Evolutionary conservation across 2,113 vertebrate genomes (phyloP).

Genomic region (Percina caprodes): DNA sequence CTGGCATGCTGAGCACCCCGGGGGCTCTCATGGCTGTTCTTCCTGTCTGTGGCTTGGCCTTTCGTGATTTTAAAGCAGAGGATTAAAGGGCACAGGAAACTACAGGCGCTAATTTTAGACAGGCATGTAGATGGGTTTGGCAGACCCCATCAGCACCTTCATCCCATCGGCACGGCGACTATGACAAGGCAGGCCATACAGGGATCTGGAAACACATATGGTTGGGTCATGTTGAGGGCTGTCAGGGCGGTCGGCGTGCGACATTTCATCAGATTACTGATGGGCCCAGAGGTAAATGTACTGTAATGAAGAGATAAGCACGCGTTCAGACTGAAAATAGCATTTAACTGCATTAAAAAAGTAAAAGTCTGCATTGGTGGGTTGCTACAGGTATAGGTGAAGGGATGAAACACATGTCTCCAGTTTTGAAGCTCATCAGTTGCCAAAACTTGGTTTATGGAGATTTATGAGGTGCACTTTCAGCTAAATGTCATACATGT

Average conservation of each 20-base stretch:
- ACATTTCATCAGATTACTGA: constrained; percentile 36
- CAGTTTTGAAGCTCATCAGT: not conserved
- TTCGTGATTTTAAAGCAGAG: constrained; percentile 54
- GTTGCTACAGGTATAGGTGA: constrained; percentile 1
- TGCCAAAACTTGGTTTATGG: not conserved
- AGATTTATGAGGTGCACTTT: not conserved
- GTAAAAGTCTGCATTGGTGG: not conserved
- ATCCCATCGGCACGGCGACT: constrained; percentile 30
- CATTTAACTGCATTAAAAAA: not conserved
- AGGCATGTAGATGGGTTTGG: constrained; percentile 60
- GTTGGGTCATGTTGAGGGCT: constrained; percentile 29
- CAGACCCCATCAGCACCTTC: constrained; percentile 57
- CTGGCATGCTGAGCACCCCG: constrained; percentile 15
- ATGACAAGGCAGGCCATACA: constrained; percentile 55
- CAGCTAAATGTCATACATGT: not conserved
- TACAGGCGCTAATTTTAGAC: constrained; percentile 70
- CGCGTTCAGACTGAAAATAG: constrained; percentile 12
- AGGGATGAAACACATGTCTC: not conserved
- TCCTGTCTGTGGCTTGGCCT: constrained; percentile 64
- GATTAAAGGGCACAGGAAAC: constrained; percentile 79
- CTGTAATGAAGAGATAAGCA: constrained; percentile 22
- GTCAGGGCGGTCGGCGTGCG: constrained; percentile 11
- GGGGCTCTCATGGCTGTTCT: constrained; percentile 56
- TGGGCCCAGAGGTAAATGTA: constrained; percentile 12
- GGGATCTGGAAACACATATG: constrained; percentile 48